Evolutionary conservation across 2,797 vertebrate species (phyloP).

Genomic region (Lindbergichthys nudifrons): DNA sequence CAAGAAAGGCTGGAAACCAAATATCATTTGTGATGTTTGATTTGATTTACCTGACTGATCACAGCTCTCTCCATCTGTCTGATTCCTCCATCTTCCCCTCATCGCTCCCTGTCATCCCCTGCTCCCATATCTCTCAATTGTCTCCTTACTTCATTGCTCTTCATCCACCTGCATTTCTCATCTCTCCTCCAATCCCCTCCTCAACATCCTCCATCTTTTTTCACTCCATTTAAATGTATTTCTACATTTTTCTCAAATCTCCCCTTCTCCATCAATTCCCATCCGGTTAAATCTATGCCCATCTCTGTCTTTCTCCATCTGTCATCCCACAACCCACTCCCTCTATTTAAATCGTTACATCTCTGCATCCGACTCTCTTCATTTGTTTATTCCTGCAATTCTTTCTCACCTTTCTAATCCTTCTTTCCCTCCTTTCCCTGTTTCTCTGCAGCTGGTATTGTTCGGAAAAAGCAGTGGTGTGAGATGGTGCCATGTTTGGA

Average conservation of each 20-base stretch:
- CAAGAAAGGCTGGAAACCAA: slow-evolving; percentile 24
- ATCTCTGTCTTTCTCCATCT: slow-evolving; percentile 52
- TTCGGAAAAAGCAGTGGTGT: slow-evolving; percentile 98
- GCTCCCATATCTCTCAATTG: slow-evolving; percentile 66
- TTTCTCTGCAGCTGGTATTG: slow-evolving; percentile 91
- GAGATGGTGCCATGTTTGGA: slow-evolving; percentile 99
- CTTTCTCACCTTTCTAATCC: slow-evolving; percentile 10
- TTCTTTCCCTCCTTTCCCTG: slow-evolving; percentile 49
- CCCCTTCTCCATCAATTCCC: slow-evolving; percentile 60
- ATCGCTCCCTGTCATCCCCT: slow-evolving; percentile 59
- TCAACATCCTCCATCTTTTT: slow-evolving; percentile 41
- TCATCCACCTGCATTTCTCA: slow-evolving; percentile 58
- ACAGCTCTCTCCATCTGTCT: slow-evolving; percentile 46
- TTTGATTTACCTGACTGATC: slow-evolving; percentile 70
- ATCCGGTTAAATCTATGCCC: slow-evolving; percentile 42
- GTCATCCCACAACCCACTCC: slow-evolving; percentile 39
- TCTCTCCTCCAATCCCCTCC: slow-evolving; percentile 42
- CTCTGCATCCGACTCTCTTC: slow-evolving; percentile 33
- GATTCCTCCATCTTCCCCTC: slow-evolving; percentile 54
- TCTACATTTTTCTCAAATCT: slow-evolving; percentile 37
- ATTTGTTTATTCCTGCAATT: slow-evolving; percentile 17
- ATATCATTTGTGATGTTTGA: slow-evolving; percentile 55
- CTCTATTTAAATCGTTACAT: slow-evolving; percentile 57
- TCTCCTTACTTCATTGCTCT: slow-evolving; percentile 72
- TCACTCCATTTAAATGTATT: slow-evolving; percentile 60